Base-by-base conservation (phyloP, 2,888 invertebrate genomes). In the Leucoptera coffeella region DNA sequence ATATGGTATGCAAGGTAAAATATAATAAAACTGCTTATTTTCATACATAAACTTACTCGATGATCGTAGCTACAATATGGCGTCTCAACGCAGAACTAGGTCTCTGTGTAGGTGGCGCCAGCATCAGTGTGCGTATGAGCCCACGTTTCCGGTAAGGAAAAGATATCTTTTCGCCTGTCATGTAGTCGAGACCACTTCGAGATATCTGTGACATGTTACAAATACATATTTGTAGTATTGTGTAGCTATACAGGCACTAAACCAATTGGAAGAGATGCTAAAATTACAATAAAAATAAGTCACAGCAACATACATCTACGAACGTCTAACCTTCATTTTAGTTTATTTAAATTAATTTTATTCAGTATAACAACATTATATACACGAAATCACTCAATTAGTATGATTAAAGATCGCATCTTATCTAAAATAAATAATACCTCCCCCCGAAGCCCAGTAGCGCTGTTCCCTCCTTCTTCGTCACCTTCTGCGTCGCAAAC, bases 401-500 rank as follows among this genome's bases (percentile, higher is more conserved):
- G n/a, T n/a, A n/a, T n/a, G n/a, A n/a, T n/a, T n/a, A n/a, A n/a
- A n/a, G n/a, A n/a, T n/a, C n/a, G n/a, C n/a, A n/a, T n/a, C n/a
- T n/a, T n/a, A n/a, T n/a, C n/a, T n/a, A n/a, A n/a, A n/a, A n/a
- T n/a, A n/a, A n/a, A n/a, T n/a, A 17, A 17, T 14, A 26, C 26
- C 26, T 26, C 26, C 10, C 21, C 26, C 3, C 24, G 9, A n/a
- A 24, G 14, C 9, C 19, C 25, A 3, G 19, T 19, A 17, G 17
- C 42, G 3, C 64, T 54, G 11, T 62, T 57, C 25, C 59, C 65
- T 23, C 75, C 77, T 14, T 64, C 57, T 35, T 89, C 89, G 28
- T 89, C 89, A 14, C 82, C 85, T 45, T 89, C 89, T 28, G 85
- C 80, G 47, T 91, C 91, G 40, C 84, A 85, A 2, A 94, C 89